A percentile compares a stretch with the other conserved stretches of the same genome.
Conservation (phyloP, 2,888 invertebrate species). For the Cheilosia urbana region DNA sequence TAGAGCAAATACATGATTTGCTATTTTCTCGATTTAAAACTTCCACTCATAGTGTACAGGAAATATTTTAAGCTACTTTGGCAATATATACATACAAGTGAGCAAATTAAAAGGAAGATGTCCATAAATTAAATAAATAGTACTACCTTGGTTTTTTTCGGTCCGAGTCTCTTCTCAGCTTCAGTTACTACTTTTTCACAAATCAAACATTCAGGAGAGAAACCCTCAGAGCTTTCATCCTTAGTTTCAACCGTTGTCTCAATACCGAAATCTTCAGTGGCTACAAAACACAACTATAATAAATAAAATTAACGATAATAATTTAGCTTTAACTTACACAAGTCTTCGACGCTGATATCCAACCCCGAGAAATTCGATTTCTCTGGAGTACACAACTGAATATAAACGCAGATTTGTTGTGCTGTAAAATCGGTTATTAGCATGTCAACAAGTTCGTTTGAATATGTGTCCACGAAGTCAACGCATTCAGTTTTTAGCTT, state of each 20-base stretch:
- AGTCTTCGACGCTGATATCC: constrained; percentile 76
- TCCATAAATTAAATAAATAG: not conserved
- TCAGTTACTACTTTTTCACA: constrained; percentile 81
- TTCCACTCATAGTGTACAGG: not conserved
- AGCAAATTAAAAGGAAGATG: too few species aligned
- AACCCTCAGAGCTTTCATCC: constrained; percentile 73
- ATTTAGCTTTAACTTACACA: constrained; percentile 2
- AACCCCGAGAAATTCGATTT: constrained; percentile 82
- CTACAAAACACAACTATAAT: constrained; percentile 81
- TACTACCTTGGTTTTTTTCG: constrained; percentile 79
- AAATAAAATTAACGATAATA: constrained; percentile 26
- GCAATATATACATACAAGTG: too few species aligned
- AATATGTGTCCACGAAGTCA: constrained; percentile 91
- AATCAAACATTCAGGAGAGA: constrained; percentile 80
- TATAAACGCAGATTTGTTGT: constrained; percentile 90
- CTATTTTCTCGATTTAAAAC: not conserved
- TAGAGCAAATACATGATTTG: not conserved
- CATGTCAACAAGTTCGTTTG: constrained; percentile 91
- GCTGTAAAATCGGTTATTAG: constrained; percentile 90
- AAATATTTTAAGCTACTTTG: not conserved
- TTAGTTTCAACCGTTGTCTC: constrained; percentile 84
- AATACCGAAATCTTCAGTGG: constrained; percentile 88
- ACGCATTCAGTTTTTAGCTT: constrained; percentile 88
- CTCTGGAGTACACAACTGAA: constrained; percentile 88
- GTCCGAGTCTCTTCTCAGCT: constrained; percentile 81